phyloP scores from a whole-genome alignment of 1,140 invertebrate genomes.

The Ridgeia piscesae region DNA sequence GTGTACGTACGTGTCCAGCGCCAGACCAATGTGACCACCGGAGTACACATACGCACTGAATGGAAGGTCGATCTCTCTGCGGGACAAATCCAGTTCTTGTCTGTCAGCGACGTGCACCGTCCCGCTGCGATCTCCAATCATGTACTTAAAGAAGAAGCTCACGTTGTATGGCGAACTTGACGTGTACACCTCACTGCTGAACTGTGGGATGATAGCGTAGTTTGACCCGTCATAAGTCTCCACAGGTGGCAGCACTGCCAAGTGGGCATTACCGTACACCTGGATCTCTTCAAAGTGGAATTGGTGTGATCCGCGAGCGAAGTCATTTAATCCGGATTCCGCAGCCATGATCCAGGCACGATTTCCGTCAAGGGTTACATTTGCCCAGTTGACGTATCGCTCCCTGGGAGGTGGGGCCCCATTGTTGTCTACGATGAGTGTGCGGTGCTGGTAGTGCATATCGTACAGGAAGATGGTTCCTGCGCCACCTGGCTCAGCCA shows the following conservation, averaged over 20 bases:
- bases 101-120: conserved; percentile 38
- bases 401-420: conserved; percentile 33
- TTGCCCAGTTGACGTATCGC: conserved; percentile 40
- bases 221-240: conserved; percentile 10
- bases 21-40: conserved; percentile 41
- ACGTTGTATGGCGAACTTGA: conserved; percentile 34
- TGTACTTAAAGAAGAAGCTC: conserved; percentile 45
- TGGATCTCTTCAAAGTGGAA: conserved; percentile 46
- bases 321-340: conserved; percentile 38
- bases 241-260: conserved; percentile 37
- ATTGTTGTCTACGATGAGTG: conserved; percentile 44
- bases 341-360: conserved; percentile 44
- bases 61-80: conserved; percentile 44
- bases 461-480: conserved; percentile 46
- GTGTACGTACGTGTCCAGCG: conserved; percentile 43
- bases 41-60: conserved; percentile 42
- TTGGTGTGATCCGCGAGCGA: conserved; percentile 31
- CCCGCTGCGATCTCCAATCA: conserved; percentile 46
- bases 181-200: background rate
- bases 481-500: conserved; percentile 36
- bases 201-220: conserved; percentile 4
- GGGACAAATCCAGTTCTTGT: conserved; percentile 39
- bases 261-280: conserved; percentile 45
- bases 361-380: conserved; percentile 35
- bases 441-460: conserved; percentile 37